Base-by-base conservation (phyloP, 2,888 invertebrate species). In the Drosophila colorata region DNA sequence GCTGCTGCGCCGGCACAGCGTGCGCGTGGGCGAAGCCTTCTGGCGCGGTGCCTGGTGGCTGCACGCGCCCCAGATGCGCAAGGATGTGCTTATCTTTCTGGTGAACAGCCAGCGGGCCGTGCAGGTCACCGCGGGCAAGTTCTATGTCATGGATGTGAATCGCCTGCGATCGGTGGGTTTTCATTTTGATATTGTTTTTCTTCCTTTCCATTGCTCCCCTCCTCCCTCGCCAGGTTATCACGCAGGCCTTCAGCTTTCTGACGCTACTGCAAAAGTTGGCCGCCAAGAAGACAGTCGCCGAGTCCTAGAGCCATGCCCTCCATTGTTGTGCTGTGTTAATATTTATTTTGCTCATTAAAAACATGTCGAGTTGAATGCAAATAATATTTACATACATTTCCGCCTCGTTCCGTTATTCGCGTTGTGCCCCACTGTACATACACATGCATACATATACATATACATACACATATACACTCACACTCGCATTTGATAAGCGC, bases 181-280 rank as follows among this genome's bases (percentile, higher is more conserved):
- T 8, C 1, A 6, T 43, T 4, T 9, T 9, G 9, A 8, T 0
- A 9, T 9, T 28, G 9, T 2, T 28, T 28, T 8, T 9, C 9
- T 2, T 28, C 2, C 2, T 9, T 5, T 2, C 23, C 7, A 4
- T 13, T 20, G 4, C n/a, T 6, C 20, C 5, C 9, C 8, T n/a
- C 35, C 18, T 2, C 4, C 5, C 23, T 16, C 13, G 7, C 2
- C 7, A 92, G 92, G 91, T 91, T 1, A 69, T 91, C 7, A 76
- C 87, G 0, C 90, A 92, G 71, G 90, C 91, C 1, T 91, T 92
- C 44, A 91, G 91, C 4, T 91, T 91, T 71, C 57, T 91, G 28
- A 91, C 91, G 1, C 58, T 92, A 13, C 75, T 92, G 14, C 91
- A 91, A 49, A 90, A 90, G 64, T 58, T 92, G 58, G 87, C 89